Evolutionary conservation across 2,113 vertebrate genomes (phyloP), one percentile per base, ranked within the genome.

Genomic region (Ammospiza nelsoni): DNA sequence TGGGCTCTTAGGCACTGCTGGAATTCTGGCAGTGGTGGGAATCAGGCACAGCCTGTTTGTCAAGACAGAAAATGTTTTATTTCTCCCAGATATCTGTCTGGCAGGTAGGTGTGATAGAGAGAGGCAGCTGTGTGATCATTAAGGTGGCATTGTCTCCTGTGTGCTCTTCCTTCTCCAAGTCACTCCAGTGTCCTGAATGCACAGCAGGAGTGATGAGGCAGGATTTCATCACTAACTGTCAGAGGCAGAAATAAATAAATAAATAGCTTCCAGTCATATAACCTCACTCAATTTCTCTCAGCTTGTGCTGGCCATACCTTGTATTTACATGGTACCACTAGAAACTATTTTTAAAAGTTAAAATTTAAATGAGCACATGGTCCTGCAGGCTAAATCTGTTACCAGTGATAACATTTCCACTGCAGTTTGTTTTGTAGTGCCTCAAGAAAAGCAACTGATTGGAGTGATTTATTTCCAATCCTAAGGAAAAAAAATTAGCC

Each of bases 301-400:
- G 63, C 57, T 57, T 79, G 66, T 52, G 52, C 61, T 82, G 84
- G 27, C 52, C 69, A 43, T 87, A 58, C 84, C 62, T 89, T 35
- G 8, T 72, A 44, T 87, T 95, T 89, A 87, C 20, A 27, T 9
- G 44, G 61, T 82, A 55, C 44, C 31, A 51, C 3, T 2, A 69
- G 69, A 84, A 94, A 68, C 35, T 77, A 25, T 51, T 90, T 82
- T 84, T 71, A 92, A 89, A 87, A 44, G 80, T 84, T 91, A 91
- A 89, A 48, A 59, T 84, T 87, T 81, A 94, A 94, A 97, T 55
- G 35, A 92, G 33, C n/a, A 24, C 44, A 33, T 2, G 18, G 61
- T 93, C 72, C 95, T 91, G 68, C 48, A 49, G 91, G 91, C 87
- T 92, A 67, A 94, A 92, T 68, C 84, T 96, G 95, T 84, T 94